Evolutionary conservation across 2,797 vertebrate genomes (phyloP).

Genomic region (Tragopan temminckii): DNA sequence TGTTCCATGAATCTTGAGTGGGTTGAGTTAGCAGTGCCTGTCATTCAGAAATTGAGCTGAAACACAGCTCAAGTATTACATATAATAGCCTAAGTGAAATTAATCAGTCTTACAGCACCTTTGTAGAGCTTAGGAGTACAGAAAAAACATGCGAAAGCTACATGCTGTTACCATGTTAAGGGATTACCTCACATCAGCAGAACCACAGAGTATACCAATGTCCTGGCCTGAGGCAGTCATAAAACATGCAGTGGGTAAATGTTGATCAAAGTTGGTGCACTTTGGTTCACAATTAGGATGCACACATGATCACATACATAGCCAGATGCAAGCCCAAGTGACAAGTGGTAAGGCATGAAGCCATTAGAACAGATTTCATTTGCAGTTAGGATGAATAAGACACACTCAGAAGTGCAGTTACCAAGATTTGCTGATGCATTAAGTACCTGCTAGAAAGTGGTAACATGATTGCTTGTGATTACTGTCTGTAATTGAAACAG

Average conservation of each 20-base stretch:
- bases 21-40: neutral
- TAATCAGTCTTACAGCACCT: neutral
- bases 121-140: neutral
- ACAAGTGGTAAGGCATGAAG: neutral
- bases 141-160: neutral
- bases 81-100: neutral
- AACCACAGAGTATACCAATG: neutral
- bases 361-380: neutral
- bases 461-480: neutral
- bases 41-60: neutral
- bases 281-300: neutral
- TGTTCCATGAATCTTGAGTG: neutral
- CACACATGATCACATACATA: neutral
- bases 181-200: neutral
- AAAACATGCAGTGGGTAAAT: neutral
- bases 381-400: neutral
- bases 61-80: neutral
- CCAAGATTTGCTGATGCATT: neutral
- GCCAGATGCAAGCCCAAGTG: neutral
- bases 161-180: neutral
- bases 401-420: neutral
- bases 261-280: neutral
- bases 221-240: neutral
- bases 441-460: neutral
- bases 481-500: neutral